phyloP scores from a whole-genome alignment of 2,888 invertebrate species.

The Plagiodera versicolora region DNA sequence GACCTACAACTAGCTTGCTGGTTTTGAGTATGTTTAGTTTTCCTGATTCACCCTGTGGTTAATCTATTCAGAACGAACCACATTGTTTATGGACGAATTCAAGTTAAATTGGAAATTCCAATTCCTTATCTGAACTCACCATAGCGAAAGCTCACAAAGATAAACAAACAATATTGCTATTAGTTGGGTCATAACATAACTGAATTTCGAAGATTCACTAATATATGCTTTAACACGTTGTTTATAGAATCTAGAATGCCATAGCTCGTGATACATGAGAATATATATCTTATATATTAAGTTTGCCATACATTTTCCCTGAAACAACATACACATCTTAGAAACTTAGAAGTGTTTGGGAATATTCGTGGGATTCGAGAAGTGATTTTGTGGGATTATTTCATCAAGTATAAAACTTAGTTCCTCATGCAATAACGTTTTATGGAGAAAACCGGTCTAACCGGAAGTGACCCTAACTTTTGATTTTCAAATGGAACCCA shows the following conservation, averaged over 20 bases:
- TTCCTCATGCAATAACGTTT: too few relatives aligned
- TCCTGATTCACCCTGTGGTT: too few relatives aligned
- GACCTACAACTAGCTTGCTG: too few relatives aligned
- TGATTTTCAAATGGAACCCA: too few relatives aligned
- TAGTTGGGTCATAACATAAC: constrained; percentile 51
- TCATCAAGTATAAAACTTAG: constrained; percentile 21
- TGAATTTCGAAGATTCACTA: constrained; percentile 53
- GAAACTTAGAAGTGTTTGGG: constrained; percentile 20
- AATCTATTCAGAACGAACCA: background rate
- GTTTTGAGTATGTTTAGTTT: too few relatives aligned
- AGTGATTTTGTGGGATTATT: constrained; percentile 18
- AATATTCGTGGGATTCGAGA: constrained; percentile 19
- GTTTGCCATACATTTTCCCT: constrained; percentile 53
- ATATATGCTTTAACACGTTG: constrained; percentile 53
- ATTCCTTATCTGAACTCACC: constrained; percentile 35
- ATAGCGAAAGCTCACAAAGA: constrained; percentile 19
- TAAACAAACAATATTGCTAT: constrained; percentile 52
- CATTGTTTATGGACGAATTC: constrained; percentile 16
- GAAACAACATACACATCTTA: constrained; percentile 50
- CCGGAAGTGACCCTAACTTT: too few relatives aligned
- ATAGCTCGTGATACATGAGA: constrained; percentile 57
- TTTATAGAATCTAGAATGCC: constrained; percentile 46
- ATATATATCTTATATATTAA: constrained; percentile 53
- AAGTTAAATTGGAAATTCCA: constrained; percentile 9
- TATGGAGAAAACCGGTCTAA: too few relatives aligned